Evolutionary conservation across 1,140 invertebrate species (phyloP).

Genomic region (Megalopta genalis): DNA sequence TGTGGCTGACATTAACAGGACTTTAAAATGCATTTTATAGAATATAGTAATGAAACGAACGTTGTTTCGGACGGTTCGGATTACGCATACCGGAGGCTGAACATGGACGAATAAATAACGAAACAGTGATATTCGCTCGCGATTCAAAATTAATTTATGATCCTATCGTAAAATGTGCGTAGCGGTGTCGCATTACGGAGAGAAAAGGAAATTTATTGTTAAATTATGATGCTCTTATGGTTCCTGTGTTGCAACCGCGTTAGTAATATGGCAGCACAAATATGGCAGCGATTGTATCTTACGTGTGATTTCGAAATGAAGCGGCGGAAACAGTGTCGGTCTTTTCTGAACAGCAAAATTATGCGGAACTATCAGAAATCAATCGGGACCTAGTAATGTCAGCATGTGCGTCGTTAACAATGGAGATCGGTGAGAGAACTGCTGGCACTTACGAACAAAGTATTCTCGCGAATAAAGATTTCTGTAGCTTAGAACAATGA

Average conservation of each 20-base stretch:
- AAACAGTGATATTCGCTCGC: background rate
- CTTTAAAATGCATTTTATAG: background rate
- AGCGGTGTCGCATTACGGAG: too few species aligned
- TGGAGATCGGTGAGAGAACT: background rate
- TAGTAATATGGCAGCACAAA: background rate
- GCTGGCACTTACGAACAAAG: background rate
- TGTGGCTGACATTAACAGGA: background rate
- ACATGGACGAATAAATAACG: background rate
- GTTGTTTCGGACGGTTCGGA: background rate
- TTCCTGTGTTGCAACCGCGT: background rate
- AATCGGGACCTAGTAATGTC: constrained; percentile 2
- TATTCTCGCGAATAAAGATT: background rate
- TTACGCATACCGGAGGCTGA: background rate
- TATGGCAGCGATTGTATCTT: too few species aligned
- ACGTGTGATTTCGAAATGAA: background rate
- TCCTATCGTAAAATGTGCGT: background rate
- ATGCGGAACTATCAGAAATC: background rate
- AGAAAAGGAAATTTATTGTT: background rate
- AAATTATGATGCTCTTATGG: background rate
- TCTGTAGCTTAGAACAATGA: background rate
- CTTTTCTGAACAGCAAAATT: background rate
- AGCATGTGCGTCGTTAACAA: background rate
- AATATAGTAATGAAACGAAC: background rate
- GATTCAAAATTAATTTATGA: background rate
- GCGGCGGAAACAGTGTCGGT: background rate